Conservation (phyloP, 2,888 invertebrate genomes). For the Sepioteuthis lessoniana region DNA sequence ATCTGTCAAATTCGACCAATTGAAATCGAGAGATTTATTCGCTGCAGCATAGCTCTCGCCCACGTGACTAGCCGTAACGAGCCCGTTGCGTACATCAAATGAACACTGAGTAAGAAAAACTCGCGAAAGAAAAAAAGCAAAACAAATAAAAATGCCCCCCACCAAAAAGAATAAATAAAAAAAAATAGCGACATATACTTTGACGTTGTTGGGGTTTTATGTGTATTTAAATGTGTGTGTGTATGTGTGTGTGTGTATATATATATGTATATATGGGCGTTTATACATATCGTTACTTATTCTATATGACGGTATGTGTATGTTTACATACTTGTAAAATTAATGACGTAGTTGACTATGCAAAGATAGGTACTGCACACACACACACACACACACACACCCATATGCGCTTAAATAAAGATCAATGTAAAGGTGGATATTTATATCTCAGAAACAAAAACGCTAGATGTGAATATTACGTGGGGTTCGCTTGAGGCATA, state of each 20-base stretch:
- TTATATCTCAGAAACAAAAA: too few species aligned
- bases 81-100: constrained; percentile 33
- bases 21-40: constrained; percentile 10
- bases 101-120: not conserved
- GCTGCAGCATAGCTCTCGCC: constrained; percentile 5
- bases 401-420: too few species aligned
- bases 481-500: too few species aligned
- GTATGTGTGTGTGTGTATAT: not conserved
- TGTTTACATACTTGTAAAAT: not conserved
- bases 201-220: not conserved
- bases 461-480: too few species aligned
- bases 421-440: too few species aligned
- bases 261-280: too few species aligned
- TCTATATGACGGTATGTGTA: not conserved
- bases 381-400: not conserved
- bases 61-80: constrained; percentile 8
- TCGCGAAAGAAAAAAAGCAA: not conserved
- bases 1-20: constrained; percentile 33
- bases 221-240: not conserved
- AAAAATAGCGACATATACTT: not conserved
- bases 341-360: not conserved
- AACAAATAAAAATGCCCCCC: not conserved
- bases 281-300: not conserved
- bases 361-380: too few species aligned
- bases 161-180: not conserved